These are phyloP conservation scores for Drosophila prostipennis DNA, from an alignment of 2,888 invertebrate species.

Conservation along the genomic window DNA sequence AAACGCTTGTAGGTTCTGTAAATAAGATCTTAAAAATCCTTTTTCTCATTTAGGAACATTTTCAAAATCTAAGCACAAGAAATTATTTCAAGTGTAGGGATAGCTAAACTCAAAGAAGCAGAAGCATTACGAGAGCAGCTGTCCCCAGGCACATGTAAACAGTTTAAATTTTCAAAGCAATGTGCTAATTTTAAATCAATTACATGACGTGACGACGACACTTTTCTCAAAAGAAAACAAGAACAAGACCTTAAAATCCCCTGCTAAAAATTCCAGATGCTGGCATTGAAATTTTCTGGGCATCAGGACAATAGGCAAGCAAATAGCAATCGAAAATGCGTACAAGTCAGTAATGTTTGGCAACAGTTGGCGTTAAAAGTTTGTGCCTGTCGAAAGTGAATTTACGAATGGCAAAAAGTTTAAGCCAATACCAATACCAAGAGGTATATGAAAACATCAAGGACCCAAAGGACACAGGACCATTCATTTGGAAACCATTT, in stretches of 20 bases:
- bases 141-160: conserved; percentile 76
- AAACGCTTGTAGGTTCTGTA: too few relatives aligned
- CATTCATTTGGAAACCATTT: conserved; percentile 50
- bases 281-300: conserved; percentile 25
- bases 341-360: conserved; percentile 53
- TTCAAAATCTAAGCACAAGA: too few relatives aligned
- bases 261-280: conserved; percentile 11
- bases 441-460: conserved; percentile 21
- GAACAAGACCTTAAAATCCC: conserved; percentile 25
- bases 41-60: too few relatives aligned
- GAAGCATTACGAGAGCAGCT: conserved; percentile 25
- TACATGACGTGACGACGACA: conserved; percentile 69
- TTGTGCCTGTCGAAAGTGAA: conserved; percentile 50
- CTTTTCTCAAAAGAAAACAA: conserved; percentile 45
- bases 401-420: conserved; percentile 66
- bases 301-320: conserved; percentile 51
- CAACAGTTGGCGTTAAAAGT: conserved; percentile 75
- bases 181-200: conserved; percentile 77
- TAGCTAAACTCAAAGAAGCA: conserved; percentile 10
- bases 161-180: conserved; percentile 75
- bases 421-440: conserved; percentile 43
- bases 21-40: too few relatives aligned
- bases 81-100: not conserved
- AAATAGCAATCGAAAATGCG: conserved; percentile 66
- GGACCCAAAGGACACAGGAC: conserved; percentile 42